Conservation (phyloP, 2,888 invertebrate genomes). For the Thalpophila matura region DNA sequence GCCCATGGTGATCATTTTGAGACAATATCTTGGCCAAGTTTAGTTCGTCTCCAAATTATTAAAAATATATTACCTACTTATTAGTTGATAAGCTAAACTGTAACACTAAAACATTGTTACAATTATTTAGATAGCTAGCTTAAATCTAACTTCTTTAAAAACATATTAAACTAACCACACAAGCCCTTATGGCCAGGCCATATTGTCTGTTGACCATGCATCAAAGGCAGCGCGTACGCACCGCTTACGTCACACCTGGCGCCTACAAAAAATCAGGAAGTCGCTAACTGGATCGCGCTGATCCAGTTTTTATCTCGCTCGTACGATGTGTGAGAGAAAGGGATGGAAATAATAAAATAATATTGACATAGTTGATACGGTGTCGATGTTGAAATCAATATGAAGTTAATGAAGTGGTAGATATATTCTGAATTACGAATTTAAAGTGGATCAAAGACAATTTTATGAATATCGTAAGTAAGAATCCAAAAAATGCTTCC, state of each 20-base stretch:
- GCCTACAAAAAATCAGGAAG: conserved; percentile 63
- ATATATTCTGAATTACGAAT: too few relatives aligned
- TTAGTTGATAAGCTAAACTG: too few relatives aligned
- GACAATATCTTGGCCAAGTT: too few relatives aligned
- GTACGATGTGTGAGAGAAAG: conserved; percentile 1
- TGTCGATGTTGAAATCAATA: conserved; percentile 36
- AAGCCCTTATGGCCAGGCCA: conserved; percentile 21
- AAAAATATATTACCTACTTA: too few relatives aligned
- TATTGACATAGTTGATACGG: conserved; percentile 29
- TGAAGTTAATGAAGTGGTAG: conserved; percentile 36
- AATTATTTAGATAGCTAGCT: too few relatives aligned
- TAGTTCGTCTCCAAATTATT: too few relatives aligned
- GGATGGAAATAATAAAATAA: conserved; percentile 20
- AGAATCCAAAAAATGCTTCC: too few relatives aligned
- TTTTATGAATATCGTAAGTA: too few relatives aligned
- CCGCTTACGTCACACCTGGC: conserved; percentile 62
- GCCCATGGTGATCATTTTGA: too few relatives aligned
- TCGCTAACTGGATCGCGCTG: conserved; percentile 55
- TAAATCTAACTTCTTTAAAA: conserved; percentile 47
- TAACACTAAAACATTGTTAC: too few relatives aligned
- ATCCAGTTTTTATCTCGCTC: conserved; percentile 59
- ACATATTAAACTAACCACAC: conserved; percentile 43
- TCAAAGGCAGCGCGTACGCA: conserved; percentile 46
- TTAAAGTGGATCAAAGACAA: too few relatives aligned
- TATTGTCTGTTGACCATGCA: conserved; percentile 31